These are phyloP conservation scores for Hipposideros armiger DNA, from an alignment of 2,113 vertebrate genomes.

Conservation along the genomic window DNA sequence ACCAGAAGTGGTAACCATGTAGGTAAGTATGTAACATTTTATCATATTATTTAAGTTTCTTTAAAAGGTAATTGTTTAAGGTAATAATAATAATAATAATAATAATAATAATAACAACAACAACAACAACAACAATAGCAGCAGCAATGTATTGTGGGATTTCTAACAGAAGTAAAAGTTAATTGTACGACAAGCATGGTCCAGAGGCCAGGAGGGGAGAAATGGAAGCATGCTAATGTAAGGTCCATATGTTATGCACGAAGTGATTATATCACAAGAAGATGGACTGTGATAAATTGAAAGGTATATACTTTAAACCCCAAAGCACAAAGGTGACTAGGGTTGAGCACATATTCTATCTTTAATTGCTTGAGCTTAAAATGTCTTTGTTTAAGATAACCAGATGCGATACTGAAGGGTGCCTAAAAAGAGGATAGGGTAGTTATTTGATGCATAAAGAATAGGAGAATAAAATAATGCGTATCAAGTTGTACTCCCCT, in stretches of 20 bases:
- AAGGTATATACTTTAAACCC: not conserved
- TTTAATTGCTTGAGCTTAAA: slow-evolving; percentile 20
- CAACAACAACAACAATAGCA: not conserved
- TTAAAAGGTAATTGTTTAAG: not conserved
- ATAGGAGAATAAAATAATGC: slow-evolving; percentile 47
- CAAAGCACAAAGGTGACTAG: not conserved
- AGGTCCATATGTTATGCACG: not conserved
- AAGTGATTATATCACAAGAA: not conserved
- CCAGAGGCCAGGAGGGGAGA: not conserved
- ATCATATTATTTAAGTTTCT: not conserved
- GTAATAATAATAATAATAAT: not conserved
- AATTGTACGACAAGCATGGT: not conserved
- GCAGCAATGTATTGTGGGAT: not conserved
- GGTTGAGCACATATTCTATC: not conserved
- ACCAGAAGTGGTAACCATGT: not conserved
- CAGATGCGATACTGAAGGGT: not conserved
- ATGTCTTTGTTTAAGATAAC: not conserved
- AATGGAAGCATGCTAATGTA: not conserved
- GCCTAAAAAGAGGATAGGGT: not conserved
- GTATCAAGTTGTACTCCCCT: slow-evolving; percentile 37
- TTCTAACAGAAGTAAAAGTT: not conserved
- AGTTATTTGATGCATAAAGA: slow-evolving; percentile 3
- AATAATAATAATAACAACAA: not conserved
- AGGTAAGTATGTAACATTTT: not conserved
- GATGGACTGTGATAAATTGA: not conserved